Evolutionary conservation across 2,888 invertebrate species (phyloP).

Genomic region (Pogonocherus hispidulus): DNA sequence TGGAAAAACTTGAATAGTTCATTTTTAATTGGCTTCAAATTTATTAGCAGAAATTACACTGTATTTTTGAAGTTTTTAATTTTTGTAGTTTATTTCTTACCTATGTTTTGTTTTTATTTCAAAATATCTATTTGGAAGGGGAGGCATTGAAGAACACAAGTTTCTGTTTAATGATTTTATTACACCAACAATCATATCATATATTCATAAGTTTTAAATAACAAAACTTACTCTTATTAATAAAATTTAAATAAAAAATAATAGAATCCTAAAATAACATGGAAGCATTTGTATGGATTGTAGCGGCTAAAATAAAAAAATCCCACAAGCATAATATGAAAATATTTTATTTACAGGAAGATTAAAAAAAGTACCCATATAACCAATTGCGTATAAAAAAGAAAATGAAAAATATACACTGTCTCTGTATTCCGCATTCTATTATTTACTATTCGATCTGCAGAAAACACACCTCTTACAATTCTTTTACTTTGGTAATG

Average conservation of each 20-base stretch:
- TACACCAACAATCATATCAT: constrained; percentile 71
- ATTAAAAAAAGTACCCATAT: constrained; percentile 59
- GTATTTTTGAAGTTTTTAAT: background rate
- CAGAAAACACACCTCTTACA: background rate
- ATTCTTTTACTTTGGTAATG: constrained; percentile 23
- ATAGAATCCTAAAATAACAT: constrained; percentile 56
- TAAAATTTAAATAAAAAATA: constrained; percentile 67
- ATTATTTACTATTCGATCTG: constrained; percentile 25
- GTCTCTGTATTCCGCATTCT: constrained; percentile 45
- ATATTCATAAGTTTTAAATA: constrained; percentile 69
- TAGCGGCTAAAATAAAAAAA: constrained; percentile 60
- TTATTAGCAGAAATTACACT: no score
- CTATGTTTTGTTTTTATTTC: background rate
- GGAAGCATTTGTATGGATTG: constrained; percentile 65
- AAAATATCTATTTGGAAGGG: no score
- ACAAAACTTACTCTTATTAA: constrained; percentile 68
- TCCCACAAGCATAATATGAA: constrained; percentile 62
- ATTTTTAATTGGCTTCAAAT: no score
- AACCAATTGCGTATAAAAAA: constrained; percentile 57
- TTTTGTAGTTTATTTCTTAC: background rate
- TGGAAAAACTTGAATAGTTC: no score
- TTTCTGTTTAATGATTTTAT: constrained; percentile 61
- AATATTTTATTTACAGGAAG: constrained; percentile 58
- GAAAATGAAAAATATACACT: constrained; percentile 52
- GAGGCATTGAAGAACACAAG: background rate